These are phyloP conservation scores for Geotrupes spiniger DNA, from an alignment of 2,888 invertebrate species.

Conservation along the genomic window DNA sequence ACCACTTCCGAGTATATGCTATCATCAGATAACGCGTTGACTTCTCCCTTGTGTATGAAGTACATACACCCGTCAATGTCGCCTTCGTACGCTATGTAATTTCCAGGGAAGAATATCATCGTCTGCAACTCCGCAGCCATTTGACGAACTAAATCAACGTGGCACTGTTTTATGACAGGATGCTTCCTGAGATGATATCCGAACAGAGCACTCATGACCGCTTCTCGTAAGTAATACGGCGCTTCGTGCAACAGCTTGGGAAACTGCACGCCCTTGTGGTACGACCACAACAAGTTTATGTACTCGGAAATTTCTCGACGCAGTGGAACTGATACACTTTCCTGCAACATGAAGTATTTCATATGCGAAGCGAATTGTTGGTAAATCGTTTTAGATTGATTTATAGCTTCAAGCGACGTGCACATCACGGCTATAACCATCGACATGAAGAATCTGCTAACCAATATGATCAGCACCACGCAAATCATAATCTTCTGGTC, in stretches of 20 bases:
- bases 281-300: constrained; percentile 17
- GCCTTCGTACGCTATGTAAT: constrained; percentile 30
- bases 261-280: constrained; percentile 24
- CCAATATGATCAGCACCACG: constrained; percentile 12
- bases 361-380: constrained; percentile 18
- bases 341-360: constrained; percentile 16
- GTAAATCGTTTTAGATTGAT: constrained; percentile 16
- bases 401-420: constrained; percentile 18
- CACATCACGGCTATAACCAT: constrained; percentile 19
- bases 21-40: constrained; percentile 29
- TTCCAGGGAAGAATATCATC: constrained; percentile 29
- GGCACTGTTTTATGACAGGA: constrained; percentile 28
- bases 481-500: constrained; percentile 10
- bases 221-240: constrained; percentile 34
- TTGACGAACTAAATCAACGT: constrained; percentile 34
- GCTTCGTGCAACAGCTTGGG: constrained; percentile 28
- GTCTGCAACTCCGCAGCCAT: constrained; percentile 29
- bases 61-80: constrained; percentile 36
- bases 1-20: constrained; percentile 24
- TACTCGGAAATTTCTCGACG: constrained; percentile 19
- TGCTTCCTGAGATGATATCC: constrained; percentile 32
- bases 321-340: constrained; percentile 21
- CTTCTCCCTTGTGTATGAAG: constrained; percentile 34
- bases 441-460: constrained; percentile 15
- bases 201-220: constrained; percentile 32